A percentile compares a stretch with the other conserved stretches of the same genome.
Evolutionary conservation across 2,797 vertebrate species (phyloP).

Genomic region (Ctenopoma kingsleyae): DNA sequence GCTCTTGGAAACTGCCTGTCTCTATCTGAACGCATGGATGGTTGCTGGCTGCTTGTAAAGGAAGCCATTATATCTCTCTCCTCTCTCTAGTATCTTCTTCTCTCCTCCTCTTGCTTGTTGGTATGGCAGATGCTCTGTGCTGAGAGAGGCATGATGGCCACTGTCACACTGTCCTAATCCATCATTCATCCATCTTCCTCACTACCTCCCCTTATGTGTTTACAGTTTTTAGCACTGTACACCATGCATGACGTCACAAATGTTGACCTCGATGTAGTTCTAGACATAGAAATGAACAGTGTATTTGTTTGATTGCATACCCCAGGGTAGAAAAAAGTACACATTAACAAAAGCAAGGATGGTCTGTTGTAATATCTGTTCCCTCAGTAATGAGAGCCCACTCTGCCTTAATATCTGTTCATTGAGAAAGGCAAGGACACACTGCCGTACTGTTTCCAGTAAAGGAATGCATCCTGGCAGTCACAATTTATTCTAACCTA

Average conservation of each 20-base stretch:
- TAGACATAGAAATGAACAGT: conserved; percentile 8
- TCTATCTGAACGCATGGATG: conserved; percentile 53
- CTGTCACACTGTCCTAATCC: conserved; percentile 49
- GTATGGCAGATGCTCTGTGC: conserved; percentile 39
- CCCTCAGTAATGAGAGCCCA: conserved; percentile 13
- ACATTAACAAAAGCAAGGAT: conserved; percentile 11
- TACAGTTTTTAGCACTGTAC: neutral
- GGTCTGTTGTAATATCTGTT: conserved; percentile 1
- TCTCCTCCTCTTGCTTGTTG: conserved; percentile 35
- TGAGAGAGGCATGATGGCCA: conserved; percentile 47
- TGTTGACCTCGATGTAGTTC: conserved; percentile 8
- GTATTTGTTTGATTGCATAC: conserved; percentile 5
- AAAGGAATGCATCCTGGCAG: conserved; percentile 41
- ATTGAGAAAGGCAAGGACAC: conserved; percentile 22
- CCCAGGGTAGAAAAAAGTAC: neutral
- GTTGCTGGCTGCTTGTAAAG: conserved; percentile 49
- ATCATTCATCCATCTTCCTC: conserved; percentile 43
- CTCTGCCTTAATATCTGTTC: conserved; percentile 17
- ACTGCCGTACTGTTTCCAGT: conserved; percentile 10
- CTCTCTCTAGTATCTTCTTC: conserved; percentile 24
- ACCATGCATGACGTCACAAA: neutral
- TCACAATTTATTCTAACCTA: conserved; percentile 46
- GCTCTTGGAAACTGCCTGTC: conserved; percentile 63
- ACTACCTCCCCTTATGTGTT: neutral
- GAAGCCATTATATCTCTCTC: conserved; percentile 42